These are phyloP conservation scores for Rhizoglyphus robini DNA, from an alignment of 1,140 invertebrate species.

Conservation along the genomic window DNA sequence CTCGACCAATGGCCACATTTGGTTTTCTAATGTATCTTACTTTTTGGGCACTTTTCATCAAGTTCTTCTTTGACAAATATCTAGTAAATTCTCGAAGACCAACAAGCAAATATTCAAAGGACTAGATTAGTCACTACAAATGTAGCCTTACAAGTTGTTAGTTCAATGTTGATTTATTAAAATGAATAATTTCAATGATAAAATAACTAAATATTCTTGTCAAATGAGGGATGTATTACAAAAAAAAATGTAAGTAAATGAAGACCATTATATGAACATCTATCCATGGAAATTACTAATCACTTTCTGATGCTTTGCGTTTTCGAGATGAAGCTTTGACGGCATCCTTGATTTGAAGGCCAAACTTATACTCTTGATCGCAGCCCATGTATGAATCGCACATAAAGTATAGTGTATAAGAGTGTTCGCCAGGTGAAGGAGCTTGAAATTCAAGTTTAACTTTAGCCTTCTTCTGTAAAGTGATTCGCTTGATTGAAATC, in stretches of 20 bases:
- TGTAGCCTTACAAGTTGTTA: no score
- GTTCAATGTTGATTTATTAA: no score
- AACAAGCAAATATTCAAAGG: not conserved
- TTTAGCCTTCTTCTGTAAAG: slow-evolving; percentile 40
- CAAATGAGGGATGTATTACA: no score
- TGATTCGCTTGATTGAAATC: slow-evolving; percentile 87
- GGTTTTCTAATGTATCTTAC: slow-evolving; percentile 43
- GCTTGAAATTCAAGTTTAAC: slow-evolving; percentile 87
- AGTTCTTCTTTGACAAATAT: slow-evolving; percentile 80
- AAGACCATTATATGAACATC: no score
- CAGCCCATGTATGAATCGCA: slow-evolving; percentile 96
- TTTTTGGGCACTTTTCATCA: slow-evolving; percentile 74
- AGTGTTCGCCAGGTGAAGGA: slow-evolving; percentile 59
- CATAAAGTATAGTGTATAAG: slow-evolving; percentile 96
- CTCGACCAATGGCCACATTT: slow-evolving; percentile 34
- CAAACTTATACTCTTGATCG: slow-evolving; percentile 88
- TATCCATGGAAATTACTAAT: no score
- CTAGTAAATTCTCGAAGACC: slow-evolving; percentile 32
- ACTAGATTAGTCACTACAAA: no score
- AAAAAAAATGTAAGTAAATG: no score
- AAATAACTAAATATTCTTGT: no score
- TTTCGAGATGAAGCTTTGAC: slow-evolving; percentile 1
- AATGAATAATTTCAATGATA: no score
- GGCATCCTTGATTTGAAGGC: slow-evolving; percentile 49
- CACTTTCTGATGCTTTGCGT: slow-evolving; percentile 12